Evolutionary conservation across 2,113 vertebrate genomes (phyloP).

Genomic region (Pluvialis apricaria): DNA sequence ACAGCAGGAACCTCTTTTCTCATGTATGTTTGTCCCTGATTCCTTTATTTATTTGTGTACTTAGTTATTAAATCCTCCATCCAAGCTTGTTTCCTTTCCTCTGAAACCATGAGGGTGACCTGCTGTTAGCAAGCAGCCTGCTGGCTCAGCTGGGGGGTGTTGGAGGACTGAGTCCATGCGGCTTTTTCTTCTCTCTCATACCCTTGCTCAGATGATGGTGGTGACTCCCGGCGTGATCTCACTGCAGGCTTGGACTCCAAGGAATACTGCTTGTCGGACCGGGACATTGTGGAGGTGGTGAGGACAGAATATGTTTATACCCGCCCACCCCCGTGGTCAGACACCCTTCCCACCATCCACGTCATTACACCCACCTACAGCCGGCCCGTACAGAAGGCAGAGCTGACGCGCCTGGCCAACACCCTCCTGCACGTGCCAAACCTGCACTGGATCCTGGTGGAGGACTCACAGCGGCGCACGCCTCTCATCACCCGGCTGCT

Average conservation of each 20-base stretch:
- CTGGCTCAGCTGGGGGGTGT: constrained; percentile 61
- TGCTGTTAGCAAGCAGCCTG: constrained; percentile 69
- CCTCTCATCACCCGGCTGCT: constrained; percentile 88
- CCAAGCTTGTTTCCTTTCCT: neutral
- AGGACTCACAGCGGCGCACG: constrained; percentile 90
- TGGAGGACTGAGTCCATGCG: neutral
- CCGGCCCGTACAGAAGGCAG: constrained; percentile 95
- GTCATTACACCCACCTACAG: constrained; percentile 97
- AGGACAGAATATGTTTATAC: constrained; percentile 98
- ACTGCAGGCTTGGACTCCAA: constrained; percentile 86
- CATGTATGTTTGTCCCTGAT: neutral
- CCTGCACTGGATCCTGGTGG: constrained; percentile 98
- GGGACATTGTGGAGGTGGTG: constrained; percentile 98
- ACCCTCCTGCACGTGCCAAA: constrained; percentile 95
- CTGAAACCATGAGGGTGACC: neutral
- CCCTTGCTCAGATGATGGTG: constrained; percentile 83
- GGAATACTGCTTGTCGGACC: constrained; percentile 95
- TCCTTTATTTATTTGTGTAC: neutral
- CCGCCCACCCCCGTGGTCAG: constrained; percentile 93
- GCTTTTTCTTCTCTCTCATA: constrained; percentile 66
- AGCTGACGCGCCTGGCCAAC: constrained; percentile 93
- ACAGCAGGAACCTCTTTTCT: neutral
- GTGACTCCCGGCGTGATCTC: constrained; percentile 81
- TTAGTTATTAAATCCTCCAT: neutral
- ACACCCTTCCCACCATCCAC: constrained; percentile 95